Base-by-base conservation (phyloP, 2,113 vertebrate species). In the Stegastes partitus region DNA sequence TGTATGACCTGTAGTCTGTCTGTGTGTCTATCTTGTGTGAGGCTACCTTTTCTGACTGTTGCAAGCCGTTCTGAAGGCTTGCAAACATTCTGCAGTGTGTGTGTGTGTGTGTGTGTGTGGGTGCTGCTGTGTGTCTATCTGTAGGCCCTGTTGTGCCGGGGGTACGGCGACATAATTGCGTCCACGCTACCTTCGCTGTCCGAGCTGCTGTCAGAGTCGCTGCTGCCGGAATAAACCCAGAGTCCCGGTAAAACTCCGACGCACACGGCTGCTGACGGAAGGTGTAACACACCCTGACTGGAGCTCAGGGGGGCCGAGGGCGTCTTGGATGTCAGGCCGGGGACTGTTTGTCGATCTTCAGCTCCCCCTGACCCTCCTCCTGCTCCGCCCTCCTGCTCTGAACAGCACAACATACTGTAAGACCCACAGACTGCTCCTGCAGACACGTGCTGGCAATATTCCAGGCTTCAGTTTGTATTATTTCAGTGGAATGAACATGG, bases 151-250 rank as follows among this genome's bases (percentile, higher is more conserved):
- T 70, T 82, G 68, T 83, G 89, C 83, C 89, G 89, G 12, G 86
- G 77, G 50, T 91, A 90, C 67, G 92, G 85, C 82, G 77, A 89
- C 1, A 96, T 96, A 92, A 96, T 96, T 63, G 96, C 94, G 0
- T 96, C 96, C 89, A 97, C 96, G 45, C 95, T 99, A 95, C 97
- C 97, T 91, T 99, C 97, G 1, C 98, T 98, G 90, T 99, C 98
- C 0, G 96, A 98, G 95, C 98, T 99, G 91, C 97, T 98, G 89
- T 99, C 97, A 0, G 98, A 99, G 72, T 99, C 97, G 8, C 98
- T 99, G 96, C 98, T 99, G 66, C 97, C 97, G 0, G 98, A 99
- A 91, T 99, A 99, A 73, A 95, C 97, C 0, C 96, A 97, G 22
- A 99, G 93, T 74, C 98, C 98, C 0, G 98, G 98, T 73, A 99